Base-by-base conservation (phyloP, 1,140 invertebrate genomes). In the Tetramorium simillimum region DNA sequence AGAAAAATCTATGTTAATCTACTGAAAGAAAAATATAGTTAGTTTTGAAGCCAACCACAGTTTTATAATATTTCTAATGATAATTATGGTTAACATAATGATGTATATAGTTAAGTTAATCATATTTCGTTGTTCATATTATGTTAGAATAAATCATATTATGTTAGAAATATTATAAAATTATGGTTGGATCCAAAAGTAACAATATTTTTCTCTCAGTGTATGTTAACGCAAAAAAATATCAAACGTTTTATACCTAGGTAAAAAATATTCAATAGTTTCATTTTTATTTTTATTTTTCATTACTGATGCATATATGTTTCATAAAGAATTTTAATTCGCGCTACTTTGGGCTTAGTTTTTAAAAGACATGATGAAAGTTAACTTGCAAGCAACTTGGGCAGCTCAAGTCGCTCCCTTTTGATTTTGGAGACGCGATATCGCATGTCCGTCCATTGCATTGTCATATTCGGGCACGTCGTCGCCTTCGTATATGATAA, bases 401-500 rank as follows among this genome's bases (percentile, higher is more conserved):
- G 40, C 28, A 43, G 43, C 40, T 46, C 37, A 1, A 77, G 1
- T 77, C 24, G 37, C 5, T 78, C 24, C 60, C 12, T 12, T 21
- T 33, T 46, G 21, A 77, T 40, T n/a, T 40, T 4, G 56, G 18
- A 40, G 9, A 53, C 18, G 21, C 40, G 46, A 80, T 5, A 14
- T 80, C 69, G 0, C 16, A 43, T 9, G 51, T 37, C 53, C 37
- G 37, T 51, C 33, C 28, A 16, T n/a, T 40, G 10, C 40, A 40
- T 46, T 82, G 53, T 82, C 67, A 46, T 78, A 40, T 77, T 53
- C 65, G 53, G 14, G 37, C 56, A 56, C 40, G 53, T 40, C n/a
- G 51, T 62, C 40, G 53, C 40, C 51, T 82, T 60, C 80, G 78
- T 49, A 16, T 16, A 62, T 73, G 69, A 84, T 75, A 73, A 84